Base-by-base conservation (phyloP, 2,113 vertebrate species). In the Nanorana parkeri region DNA sequence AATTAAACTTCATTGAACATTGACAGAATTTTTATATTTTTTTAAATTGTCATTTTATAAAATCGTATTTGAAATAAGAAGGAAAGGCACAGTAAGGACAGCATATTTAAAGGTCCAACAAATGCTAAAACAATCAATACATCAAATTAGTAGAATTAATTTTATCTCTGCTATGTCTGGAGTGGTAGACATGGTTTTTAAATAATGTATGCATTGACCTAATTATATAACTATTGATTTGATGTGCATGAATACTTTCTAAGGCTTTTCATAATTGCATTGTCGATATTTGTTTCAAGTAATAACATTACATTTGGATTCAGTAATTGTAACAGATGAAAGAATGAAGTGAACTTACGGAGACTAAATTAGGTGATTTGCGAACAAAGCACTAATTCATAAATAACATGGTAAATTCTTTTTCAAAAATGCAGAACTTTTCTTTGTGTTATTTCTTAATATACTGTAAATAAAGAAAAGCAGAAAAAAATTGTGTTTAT, bases 211-310 rank as follows among this genome's bases (percentile, higher is more conserved):
- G 78, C 86, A 90, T 92, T 92, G 88, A 90, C 88, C 86, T 91
- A 89, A 92, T 93, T 91, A 90, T 83, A 90, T 92, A 93, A 93
- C 90, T 92, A 94, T 92, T 91, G 92, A 90, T 87, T 91, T 90
- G 52, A 61, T 86, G 90, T 87, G 85, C 87, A 86, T 90, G 71
- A 90, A 90, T 80, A 23, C 68, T 89, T 88, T 90, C 89, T 85
- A 76, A 83, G 81, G 80, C 84, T 87, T 68, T 0, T 55, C 84
- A 41, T 94, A 93, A 94, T 92, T 89, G 88, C n/a, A 79, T 87
- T 89, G 90, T 91, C 92, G 90, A 91, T 93, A 93, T 88, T 84
- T 88, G 86, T 90, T 86, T 81, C 80, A 88, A 84, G 83, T 79
- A 88, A 84, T 90, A 93, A 88, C 64, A 85, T 3, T 87, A 84